Evolutionary conservation across 2,113 vertebrate species (phyloP).

Genomic region (Megatriorchis doriae): DNA sequence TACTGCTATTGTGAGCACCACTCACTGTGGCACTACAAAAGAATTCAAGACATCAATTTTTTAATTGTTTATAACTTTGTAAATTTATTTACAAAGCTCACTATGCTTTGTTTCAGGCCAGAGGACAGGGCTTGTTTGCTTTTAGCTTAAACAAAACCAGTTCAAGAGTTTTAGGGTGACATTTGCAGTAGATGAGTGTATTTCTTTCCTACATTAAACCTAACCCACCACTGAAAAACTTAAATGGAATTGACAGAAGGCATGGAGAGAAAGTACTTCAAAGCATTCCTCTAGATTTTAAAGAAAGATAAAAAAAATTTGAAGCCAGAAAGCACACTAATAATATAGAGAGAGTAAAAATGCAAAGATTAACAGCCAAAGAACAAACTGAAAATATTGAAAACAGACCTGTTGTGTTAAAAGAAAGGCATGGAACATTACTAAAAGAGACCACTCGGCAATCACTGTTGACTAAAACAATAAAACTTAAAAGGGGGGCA

Average conservation of each 20-base stretch:
- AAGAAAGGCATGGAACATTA: background rate
- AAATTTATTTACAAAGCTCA: background rate
- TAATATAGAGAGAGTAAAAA: background rate
- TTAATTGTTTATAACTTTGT: background rate
- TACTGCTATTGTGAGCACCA: background rate
- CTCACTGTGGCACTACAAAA: background rate
- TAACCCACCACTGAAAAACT: background rate
- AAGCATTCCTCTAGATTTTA: slow-evolving; percentile 21
- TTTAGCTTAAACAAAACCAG: background rate
- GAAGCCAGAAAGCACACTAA: background rate
- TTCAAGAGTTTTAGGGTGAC: background rate
- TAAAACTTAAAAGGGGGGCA: background rate
- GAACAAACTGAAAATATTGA: background rate
- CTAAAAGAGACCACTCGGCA: background rate
- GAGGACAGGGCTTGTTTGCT: background rate
- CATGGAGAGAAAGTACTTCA: slow-evolving; percentile 10
- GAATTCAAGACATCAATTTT: background rate
- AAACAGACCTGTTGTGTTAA: background rate
- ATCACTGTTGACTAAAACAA: background rate
- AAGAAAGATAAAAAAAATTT: background rate
- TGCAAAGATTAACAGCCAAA: background rate
- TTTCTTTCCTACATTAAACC: background rate
- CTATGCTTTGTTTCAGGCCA: background rate
- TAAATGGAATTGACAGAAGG: slow-evolving; percentile 7
- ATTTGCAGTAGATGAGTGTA: background rate